Conservation (phyloP, 1,140 invertebrate genomes). For the Tachypleus tridentatus region DNA sequence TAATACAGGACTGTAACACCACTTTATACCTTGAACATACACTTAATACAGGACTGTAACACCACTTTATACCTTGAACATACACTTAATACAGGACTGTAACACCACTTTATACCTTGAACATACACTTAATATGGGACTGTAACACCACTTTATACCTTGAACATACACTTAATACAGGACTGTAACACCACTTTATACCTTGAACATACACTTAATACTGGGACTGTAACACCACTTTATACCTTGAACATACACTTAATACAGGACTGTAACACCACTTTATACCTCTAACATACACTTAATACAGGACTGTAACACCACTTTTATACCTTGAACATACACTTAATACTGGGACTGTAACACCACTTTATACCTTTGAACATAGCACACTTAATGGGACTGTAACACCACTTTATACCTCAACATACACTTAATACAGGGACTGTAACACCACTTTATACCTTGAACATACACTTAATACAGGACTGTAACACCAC, state of each 20-base stretch:
- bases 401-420: slow-evolving; percentile 27
- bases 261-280: too few relatives aligned
- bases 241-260: slow-evolving; percentile 59
- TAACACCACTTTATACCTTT: slow-evolving; percentile 39
- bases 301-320: slow-evolving; percentile 23
- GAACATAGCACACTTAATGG: slow-evolving; percentile 56
- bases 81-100: slow-evolving; percentile 39
- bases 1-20: slow-evolving; percentile 6
- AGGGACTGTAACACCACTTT: slow-evolving; percentile 4
- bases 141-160: slow-evolving; percentile 35
- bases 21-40: slow-evolving; percentile 52
- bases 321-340: slow-evolving; percentile 49
- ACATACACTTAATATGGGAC: slow-evolving; percentile 46
- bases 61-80: slow-evolving; percentile 48
- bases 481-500: too few relatives aligned
- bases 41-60: slow-evolving; percentile 33
- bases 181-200: slow-evolving; percentile 27
- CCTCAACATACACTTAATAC: slow-evolving; percentile 53
- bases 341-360: slow-evolving; percentile 39
- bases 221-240: not conserved
- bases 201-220: slow-evolving; percentile 55
- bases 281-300: slow-evolving; percentile 57
- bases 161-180: slow-evolving; percentile 51
- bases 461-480: slow-evolving; percentile 59
- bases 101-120: slow-evolving; percentile 41